phyloP scores from a whole-genome alignment of 2,113 vertebrate genomes.

The Bostrychus sinensis region DNA sequence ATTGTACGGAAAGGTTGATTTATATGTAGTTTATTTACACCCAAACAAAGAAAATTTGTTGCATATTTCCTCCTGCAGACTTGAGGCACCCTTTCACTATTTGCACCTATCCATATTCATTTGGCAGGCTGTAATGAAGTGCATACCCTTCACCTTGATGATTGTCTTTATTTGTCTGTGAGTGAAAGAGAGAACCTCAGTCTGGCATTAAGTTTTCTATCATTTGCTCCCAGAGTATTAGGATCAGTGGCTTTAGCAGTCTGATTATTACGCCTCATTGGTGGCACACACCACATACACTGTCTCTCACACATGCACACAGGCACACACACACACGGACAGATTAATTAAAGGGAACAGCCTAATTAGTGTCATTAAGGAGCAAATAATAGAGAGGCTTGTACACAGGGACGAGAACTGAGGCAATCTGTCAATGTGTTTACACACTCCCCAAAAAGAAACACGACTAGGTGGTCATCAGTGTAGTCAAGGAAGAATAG shows the following conservation, averaged over 20 bases:
- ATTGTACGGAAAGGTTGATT: not conserved
- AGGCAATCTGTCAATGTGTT: conserved; percentile 56
- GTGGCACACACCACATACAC: conserved; percentile 5
- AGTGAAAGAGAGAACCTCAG: conserved; percentile 16
- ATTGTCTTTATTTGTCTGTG: conserved; percentile 19
- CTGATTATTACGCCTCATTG: conserved; percentile 52
- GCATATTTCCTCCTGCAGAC: too few species aligned
- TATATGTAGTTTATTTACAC: not conserved
- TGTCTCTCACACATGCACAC: conserved; percentile 2
- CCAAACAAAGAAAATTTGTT: not conserved
- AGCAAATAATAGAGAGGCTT: conserved; percentile 67
- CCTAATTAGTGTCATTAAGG: conserved; percentile 75
- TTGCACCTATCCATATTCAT: conserved; percentile 51
- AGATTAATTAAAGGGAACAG: conserved; percentile 78
- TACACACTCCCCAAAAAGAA: conserved; percentile 16
- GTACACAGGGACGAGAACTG: conserved; percentile 39
- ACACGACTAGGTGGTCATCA: conserved; percentile 5
- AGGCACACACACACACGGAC: conserved; percentile 46
- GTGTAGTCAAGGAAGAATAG: conserved; percentile 23
- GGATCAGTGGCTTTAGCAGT: conserved; percentile 46
- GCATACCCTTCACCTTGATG: conserved; percentile 47
- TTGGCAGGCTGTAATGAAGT: conserved; percentile 43
- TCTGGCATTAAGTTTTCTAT: conserved; percentile 39
- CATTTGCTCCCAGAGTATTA: conserved; percentile 29
- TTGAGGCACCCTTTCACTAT: conserved; percentile 24